Conservation (phyloP, 2,888 invertebrate species). For the Yponomeuta sedellus region DNA sequence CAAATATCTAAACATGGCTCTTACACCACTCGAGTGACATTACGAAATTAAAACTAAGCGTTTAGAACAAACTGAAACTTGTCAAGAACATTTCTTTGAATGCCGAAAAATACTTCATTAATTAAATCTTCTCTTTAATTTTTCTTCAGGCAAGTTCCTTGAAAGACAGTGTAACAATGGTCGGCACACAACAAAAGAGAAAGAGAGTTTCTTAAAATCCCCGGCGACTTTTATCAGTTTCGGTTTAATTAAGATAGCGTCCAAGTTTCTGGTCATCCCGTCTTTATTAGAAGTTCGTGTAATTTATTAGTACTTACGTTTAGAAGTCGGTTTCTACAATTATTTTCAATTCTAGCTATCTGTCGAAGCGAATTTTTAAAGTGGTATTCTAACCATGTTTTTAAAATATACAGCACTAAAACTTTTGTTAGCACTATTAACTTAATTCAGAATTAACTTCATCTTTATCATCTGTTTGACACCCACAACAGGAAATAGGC, state of each 20-base stretch:
- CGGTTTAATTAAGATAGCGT: conserved; percentile 9
- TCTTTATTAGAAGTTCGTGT: conserved; percentile 10
- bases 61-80: background rate
- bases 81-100: background rate
- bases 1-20: too few species aligned
- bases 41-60: background rate
- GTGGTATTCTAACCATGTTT: too few species aligned
- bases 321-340: background rate
- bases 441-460: too few species aligned
- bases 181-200: background rate
- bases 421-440: too few species aligned
- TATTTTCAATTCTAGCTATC: too few species aligned
- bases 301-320: background rate
- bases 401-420: too few species aligned
- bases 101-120: conserved; percentile 3
- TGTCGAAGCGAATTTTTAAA: too few species aligned
- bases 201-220: background rate
- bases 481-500: too few species aligned
- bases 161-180: background rate
- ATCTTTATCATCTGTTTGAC: too few species aligned
- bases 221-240: conserved; percentile 9
- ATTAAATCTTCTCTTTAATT: background rate
- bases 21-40: background rate
- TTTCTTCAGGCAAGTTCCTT: conserved; percentile 1
- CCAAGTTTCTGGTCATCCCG: background rate